phyloP scores from a whole-genome alignment of 2,797 vertebrate genomes.

The Glossophaga mutica region DNA sequence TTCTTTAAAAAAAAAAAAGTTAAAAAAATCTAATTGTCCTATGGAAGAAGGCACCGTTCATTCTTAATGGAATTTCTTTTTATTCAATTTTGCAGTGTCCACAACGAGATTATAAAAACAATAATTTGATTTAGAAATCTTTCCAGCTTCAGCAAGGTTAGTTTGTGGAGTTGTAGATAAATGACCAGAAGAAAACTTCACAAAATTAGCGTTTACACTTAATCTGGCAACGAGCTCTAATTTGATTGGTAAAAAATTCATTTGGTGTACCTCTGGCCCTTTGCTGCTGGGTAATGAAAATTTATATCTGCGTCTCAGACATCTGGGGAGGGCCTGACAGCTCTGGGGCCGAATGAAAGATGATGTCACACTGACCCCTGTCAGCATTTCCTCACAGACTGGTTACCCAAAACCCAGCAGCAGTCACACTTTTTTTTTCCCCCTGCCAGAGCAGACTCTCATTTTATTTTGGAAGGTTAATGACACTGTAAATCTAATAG shows the following conservation, averaged over 20 bases:
- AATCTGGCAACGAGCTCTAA: conserved; percentile 88
- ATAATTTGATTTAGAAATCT: conserved; percentile 84
- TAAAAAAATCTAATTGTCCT: conserved; percentile 65
- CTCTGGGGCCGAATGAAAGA: conserved; percentile 90
- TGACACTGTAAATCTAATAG: conserved; percentile 89
- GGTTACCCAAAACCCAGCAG: conserved; percentile 88
- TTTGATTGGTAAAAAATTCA: conserved; percentile 91
- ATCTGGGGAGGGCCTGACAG: conserved; percentile 90
- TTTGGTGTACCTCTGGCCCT: conserved; percentile 90
- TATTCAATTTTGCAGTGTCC: conserved; percentile 81
- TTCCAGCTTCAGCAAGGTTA: conserved; percentile 80
- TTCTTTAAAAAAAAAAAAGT: conserved; percentile 59
- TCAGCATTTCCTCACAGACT: conserved; percentile 87
- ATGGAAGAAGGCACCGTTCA: conserved; percentile 76
- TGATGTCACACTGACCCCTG: conserved; percentile 90
- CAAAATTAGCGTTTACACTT: conserved; percentile 88
- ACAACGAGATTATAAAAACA: conserved; percentile 84
- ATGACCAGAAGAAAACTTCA: conserved; percentile 88
- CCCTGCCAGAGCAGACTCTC: conserved; percentile 76
- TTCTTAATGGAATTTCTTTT: conserved; percentile 81
- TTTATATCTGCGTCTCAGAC: conserved; percentile 89
- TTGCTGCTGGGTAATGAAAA: conserved; percentile 89
- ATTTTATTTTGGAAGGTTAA: conserved; percentile 86
- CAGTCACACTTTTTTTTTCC: conserved; percentile 78
- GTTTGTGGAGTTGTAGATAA: conserved; percentile 84